phyloP scores from a whole-genome alignment of 2,888 invertebrate species.

The Mythimna lalbum region DNA sequence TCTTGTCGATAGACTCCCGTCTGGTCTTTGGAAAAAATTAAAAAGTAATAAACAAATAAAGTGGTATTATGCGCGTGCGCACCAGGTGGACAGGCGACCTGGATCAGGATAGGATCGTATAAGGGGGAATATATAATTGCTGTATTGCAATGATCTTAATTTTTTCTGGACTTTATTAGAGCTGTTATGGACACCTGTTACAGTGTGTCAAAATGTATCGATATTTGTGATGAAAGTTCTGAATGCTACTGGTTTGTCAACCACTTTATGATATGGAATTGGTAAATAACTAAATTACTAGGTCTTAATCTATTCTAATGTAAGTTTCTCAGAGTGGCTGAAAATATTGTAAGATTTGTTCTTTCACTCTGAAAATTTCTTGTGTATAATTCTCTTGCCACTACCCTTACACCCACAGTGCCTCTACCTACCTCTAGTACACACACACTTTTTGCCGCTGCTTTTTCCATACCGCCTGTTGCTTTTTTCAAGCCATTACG shows the following conservation, averaged over 20 bases:
- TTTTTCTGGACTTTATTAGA: slow-evolving; percentile 21
- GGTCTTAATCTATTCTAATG: no score
- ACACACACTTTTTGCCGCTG: slow-evolving; percentile 60
- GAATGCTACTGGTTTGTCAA: not conserved
- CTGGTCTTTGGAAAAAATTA: slow-evolving; percentile 69
- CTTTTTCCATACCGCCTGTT: slow-evolving; percentile 67
- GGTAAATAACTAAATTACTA: no score
- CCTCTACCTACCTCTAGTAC: slow-evolving; percentile 33
- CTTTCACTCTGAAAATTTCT: not conserved
- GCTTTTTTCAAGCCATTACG: slow-evolving; percentile 64
- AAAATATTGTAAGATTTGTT: not conserved
- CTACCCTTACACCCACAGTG: slow-evolving; percentile 22
- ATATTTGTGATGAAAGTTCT: not conserved
- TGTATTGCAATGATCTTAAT: slow-evolving; percentile 34
- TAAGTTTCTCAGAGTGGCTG: no score
- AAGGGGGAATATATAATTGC: slow-evolving; percentile 32
- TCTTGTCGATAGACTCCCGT: slow-evolving; percentile 75
- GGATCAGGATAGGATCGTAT: slow-evolving; percentile 38
- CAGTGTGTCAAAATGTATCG: slow-evolving; percentile 7
- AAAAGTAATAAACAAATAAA: slow-evolving; percentile 77
- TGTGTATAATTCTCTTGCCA: slow-evolving; percentile 3
- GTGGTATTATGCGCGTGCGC: slow-evolving; percentile 50
- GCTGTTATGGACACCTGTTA: slow-evolving; percentile 13
- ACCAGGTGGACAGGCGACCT: slow-evolving; percentile 63
- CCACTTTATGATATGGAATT: not conserved